Evolutionary conservation across 35 echinoderm and acorn worm species (phyloP), one percentile per base, ranked within the genome.

Genomic region (Holothuria glaberrima): DNA sequence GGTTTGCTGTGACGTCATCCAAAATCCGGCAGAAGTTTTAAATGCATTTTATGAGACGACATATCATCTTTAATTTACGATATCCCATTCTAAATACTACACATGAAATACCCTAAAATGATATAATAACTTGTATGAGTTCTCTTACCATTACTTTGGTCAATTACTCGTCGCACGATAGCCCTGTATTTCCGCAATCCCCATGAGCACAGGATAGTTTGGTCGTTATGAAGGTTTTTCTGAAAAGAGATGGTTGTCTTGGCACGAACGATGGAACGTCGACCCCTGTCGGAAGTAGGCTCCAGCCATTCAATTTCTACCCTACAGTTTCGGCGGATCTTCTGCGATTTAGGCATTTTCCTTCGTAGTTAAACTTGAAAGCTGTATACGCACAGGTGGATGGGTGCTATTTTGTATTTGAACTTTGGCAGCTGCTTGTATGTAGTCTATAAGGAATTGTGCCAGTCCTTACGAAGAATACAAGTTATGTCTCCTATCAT

Each of bases 231-330:
- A n/a, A n/a, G n/a, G n/a, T n/a, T n/a, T n/a, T n/a, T n/a, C n/a
- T n/a, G n/a, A n/a, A n/a, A n/a, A 86, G 57, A 29, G 24, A 86
- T 38, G 5, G 62, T 86, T 20, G 59, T 86, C 27, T 65, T 60
- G 26, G 82, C 82, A 28, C 0, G 24, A 13, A 86, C 56, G n/a
- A 30, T 86, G 16, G 82, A 86, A 16, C 58, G 82, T 36, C 25
- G 56, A 30, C 82, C 82, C 21, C 18, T 66, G 82, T 86, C 82
- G 12, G 82, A 63, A 28, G 18, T 38, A 60, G 59, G 82, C 33
- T 86, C 6, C 25, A 65, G 82, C 82, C 60, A 86, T 86, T 86
- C 60, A 25, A 86, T 26, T 36, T 64, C 57, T 6, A 86, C 45
- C 45, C 1, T 60, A 30, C 57, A 41, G 32, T 17, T 86, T 63